Percentiles rank a stretch among this genome's conserved stretches.
These are phyloP conservation scores for Heterochromis multidens DNA, from an alignment of 2,113 vertebrate species.

Conservation along the genomic window DNA sequence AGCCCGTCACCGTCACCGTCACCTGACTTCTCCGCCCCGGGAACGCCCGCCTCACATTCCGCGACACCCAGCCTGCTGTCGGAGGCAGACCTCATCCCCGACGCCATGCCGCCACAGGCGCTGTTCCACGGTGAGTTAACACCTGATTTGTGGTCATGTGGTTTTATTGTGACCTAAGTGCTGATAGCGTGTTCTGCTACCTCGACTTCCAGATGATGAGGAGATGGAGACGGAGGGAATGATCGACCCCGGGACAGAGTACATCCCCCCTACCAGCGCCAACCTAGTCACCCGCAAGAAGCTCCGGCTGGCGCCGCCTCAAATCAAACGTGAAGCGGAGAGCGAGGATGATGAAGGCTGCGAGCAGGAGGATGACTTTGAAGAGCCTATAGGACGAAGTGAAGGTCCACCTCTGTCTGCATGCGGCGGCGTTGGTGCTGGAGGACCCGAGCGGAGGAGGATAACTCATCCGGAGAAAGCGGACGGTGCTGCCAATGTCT, in stretches of 20 bases:
- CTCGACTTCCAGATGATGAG: conserved; percentile 83
- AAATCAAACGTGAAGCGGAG: conserved; percentile 91
- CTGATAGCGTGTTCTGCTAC: background rate
- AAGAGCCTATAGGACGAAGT: background rate
- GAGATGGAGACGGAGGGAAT: conserved; percentile 90
- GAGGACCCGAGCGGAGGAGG: conserved; percentile 34
- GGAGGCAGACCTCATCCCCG: conserved; percentile 94
- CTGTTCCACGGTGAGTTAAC: conserved; percentile 88
- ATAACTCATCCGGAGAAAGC: conserved; percentile 24
- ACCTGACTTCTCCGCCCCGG: conserved; percentile 93
- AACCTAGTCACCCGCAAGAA: conserved; percentile 78
- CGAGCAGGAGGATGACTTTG: conserved; percentile 74
- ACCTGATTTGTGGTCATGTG: background rate
- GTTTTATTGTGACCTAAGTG: background rate
- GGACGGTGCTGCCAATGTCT: accelerated
- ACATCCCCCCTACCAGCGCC: conserved; percentile 79
- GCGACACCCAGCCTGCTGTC: conserved; percentile 94
- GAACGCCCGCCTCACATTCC: conserved; percentile 91
- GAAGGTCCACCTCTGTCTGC: conserved; percentile 28
- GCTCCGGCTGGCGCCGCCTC: conserved; percentile 76
- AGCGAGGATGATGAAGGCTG: conserved; percentile 88
- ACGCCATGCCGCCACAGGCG: conserved; percentile 94
- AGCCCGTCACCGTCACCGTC: conserved; percentile 93
- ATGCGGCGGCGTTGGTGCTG: conserved; percentile 68
- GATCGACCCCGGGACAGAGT: conserved; percentile 96